phyloP scores from a whole-genome alignment of 2,888 invertebrate genomes.

The Proisotoma minuta region DNA sequence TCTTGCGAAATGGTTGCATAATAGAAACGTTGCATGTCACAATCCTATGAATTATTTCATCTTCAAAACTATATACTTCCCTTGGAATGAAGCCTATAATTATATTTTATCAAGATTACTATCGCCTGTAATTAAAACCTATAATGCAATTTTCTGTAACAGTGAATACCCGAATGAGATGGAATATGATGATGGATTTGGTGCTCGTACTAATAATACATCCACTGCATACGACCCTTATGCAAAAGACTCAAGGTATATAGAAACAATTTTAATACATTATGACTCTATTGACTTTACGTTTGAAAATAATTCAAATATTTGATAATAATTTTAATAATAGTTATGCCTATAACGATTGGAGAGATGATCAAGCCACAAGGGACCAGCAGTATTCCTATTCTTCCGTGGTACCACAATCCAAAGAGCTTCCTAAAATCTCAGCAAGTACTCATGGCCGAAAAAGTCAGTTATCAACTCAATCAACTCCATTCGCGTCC shows the following conservation, averaged over 20 bases:
- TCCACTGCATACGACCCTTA: conserved; percentile 25
- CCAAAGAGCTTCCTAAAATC: conserved; percentile 38
- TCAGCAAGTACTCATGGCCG: conserved; percentile 20
- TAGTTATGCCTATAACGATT: conserved; percentile 34
- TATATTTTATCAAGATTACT: too few species aligned
- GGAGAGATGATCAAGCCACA: conserved; percentile 34
- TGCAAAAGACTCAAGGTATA: conserved; percentile 35
- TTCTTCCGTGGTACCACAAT: conserved; percentile 30
- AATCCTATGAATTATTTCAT: too few species aligned
- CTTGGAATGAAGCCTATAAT: too few species aligned
- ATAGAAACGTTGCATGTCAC: too few species aligned
- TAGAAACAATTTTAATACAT: background rate
- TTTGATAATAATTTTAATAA: too few species aligned
- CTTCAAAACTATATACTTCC: too few species aligned
- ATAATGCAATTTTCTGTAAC: conserved; percentile 9
- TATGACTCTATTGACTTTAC: too few species aligned
- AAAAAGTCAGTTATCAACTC: conserved; percentile 6
- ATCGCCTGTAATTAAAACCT: too few species aligned
- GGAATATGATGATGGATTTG: conserved; percentile 34
- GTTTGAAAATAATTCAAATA: too few species aligned
- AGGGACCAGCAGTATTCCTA: conserved; percentile 40
- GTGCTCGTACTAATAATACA: background rate
- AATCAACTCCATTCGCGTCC: conserved; percentile 35
- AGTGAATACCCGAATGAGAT: conserved; percentile 42
- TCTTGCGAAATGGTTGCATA: too few species aligned